Base-by-base conservation (phyloP, 2,888 invertebrate species). In the Entomobrya multifasciata region DNA sequence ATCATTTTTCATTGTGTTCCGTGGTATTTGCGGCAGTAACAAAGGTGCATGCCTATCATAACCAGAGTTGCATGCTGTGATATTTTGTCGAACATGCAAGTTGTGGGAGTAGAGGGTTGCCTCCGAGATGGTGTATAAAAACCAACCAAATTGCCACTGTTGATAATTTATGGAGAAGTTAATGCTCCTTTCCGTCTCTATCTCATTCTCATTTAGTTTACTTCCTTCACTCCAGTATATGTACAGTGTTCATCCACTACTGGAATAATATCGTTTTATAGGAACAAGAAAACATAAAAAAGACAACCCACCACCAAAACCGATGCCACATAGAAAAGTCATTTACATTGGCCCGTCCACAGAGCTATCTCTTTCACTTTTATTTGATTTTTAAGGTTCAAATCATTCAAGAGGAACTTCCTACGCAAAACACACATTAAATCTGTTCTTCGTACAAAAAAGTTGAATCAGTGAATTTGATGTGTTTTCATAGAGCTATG, bases 131-230 rank as follows among this genome's bases (percentile, higher is more conserved):
- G 27, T 11, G 76, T 11, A 82, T 27, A 83, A 80, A 84, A 77
- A 52, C 65, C 44, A 44, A 47, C 44, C 6, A 77, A 76, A 86
- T 86, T 86, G 80, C 86, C 67, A 47, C 30, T 74, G 74, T 22
- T 30, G 49, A 47, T 67, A 86, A 86, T 86, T 86, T 86, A 86
- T 86, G 86, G 65, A 41, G 76, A 76, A 76, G 65, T 36, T 86
- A 79, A 86, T 86, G 79, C 30, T 70, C 65, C 62, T 57, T 60
- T 62, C 36, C 22, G 41, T 41, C 67, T 67, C 27, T 62, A 30
- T 17, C 20, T 27, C 41, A 11, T 67, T 17, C 36, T 65, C 27
- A n/a, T 41, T 20, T 2, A 1, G 27, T 30, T 30, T 4, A 5
- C 30, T n/a, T 67, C 44, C 6, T 47, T 44, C 47, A 25, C 60